phyloP scores from a whole-genome alignment of 2,888 invertebrate genomes.

The Ametastegia equiseti region DNA sequence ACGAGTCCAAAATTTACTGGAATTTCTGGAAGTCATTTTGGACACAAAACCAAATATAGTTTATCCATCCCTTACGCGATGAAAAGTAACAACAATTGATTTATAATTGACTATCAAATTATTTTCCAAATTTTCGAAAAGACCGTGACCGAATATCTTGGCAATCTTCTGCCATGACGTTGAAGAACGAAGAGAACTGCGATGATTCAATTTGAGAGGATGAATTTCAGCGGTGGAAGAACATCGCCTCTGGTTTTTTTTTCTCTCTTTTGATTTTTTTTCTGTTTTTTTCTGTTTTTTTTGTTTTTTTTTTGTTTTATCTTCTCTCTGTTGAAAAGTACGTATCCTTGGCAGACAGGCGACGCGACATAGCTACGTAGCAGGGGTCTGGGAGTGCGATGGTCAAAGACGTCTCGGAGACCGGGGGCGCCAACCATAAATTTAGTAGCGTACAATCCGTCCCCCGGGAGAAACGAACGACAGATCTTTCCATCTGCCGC shows the following conservation, averaged over 20 bases:
- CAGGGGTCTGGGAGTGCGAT: constrained; percentile 42
- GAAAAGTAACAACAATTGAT: too few species aligned
- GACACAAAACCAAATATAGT: too few species aligned
- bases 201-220: not conserved
- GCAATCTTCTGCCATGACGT: not conserved
- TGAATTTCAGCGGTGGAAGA: not conserved
- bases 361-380: constrained; percentile 46
- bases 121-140: not conserved
- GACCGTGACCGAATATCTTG: not conserved
- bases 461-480: not conserved
- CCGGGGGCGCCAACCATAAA: constrained; percentile 52
- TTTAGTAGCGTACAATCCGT: constrained; percentile 50
- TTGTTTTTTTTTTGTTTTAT: not conserved
- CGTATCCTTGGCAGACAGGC: constrained; percentile 44
- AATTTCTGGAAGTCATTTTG: too few species aligned
- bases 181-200: not conserved
- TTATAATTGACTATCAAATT: not conserved
- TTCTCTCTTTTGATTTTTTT: not conserved
- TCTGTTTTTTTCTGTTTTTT: not conserved
- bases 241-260: not conserved
- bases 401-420: constrained; percentile 31
- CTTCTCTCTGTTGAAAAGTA: constrained; percentile 19
- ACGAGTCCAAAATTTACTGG: too few species aligned
- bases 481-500: constrained; percentile 46
- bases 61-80: too few species aligned